Evolutionary conservation across 2,888 invertebrate species (phyloP).

Genomic region (Volucella zonaria): DNA sequence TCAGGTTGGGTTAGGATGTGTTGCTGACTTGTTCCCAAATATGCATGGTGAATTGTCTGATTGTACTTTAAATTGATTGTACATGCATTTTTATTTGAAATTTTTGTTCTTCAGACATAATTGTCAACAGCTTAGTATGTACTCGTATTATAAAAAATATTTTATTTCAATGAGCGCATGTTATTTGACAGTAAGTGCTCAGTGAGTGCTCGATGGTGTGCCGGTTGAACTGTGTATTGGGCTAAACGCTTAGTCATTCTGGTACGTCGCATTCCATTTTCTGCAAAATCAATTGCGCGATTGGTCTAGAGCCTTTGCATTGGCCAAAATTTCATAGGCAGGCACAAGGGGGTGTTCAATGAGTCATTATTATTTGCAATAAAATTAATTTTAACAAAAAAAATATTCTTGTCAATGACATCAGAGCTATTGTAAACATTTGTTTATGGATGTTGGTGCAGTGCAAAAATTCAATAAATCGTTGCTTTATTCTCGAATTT

Average conservation of each 20-base stretch:
- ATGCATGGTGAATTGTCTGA: not conserved
- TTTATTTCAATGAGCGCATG: too few relatives aligned
- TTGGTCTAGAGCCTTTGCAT: conserved; percentile 30
- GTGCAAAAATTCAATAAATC: too few relatives aligned
- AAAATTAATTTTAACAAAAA: not conserved
- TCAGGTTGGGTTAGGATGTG: conserved; percentile 4
- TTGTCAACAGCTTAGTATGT: too few relatives aligned
- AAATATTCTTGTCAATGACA: not conserved
- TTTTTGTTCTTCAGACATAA: too few relatives aligned
- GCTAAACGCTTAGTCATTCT: conserved; percentile 56
- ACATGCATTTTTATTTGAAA: too few relatives aligned
- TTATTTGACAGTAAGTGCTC: not conserved
- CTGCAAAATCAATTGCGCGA: conserved; percentile 42
- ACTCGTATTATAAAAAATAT: too few relatives aligned
- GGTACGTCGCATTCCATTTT: conserved; percentile 36
- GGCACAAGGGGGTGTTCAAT: conserved; percentile 16
- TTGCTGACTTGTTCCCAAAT: not conserved
- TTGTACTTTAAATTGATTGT: too few relatives aligned
- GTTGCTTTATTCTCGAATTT: too few relatives aligned
- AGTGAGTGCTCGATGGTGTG: not conserved
- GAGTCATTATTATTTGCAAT: not conserved
- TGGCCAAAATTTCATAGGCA: conserved; percentile 27
- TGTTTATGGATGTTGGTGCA: not conserved
- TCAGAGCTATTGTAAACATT: conserved; percentile 3
- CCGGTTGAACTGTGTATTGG: conserved; percentile 26